Evolutionary conservation across 2,113 vertebrate genomes (phyloP).

Genomic region (Paramormyrops kingsleyae): DNA sequence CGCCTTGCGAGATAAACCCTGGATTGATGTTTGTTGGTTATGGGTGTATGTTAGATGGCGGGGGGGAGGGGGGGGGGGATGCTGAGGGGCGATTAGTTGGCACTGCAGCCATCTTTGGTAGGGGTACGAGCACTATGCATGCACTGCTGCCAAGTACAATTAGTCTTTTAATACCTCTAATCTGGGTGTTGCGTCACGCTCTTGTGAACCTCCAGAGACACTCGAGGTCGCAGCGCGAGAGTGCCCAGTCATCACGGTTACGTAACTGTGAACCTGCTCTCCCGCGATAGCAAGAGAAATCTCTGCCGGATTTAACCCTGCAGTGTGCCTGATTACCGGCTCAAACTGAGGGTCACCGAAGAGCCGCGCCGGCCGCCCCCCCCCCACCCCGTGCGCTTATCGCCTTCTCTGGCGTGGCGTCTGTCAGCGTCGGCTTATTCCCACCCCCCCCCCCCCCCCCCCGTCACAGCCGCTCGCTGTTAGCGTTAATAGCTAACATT

Average conservation of each 20-base stretch:
- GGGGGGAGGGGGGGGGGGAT: neutral
- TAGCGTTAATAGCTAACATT: neutral
- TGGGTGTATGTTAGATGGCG: slow-evolving; percentile 21
- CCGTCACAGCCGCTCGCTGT: neutral
- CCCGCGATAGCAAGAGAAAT: slow-evolving; percentile 51
- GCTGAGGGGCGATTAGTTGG: neutral
- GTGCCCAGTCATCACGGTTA: slow-evolving; percentile 40
- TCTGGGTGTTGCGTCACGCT: slow-evolving; percentile 15
- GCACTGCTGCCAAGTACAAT: slow-evolving; percentile 28
- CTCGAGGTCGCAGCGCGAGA: slow-evolving; percentile 26
- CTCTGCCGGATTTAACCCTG: slow-evolving; percentile 45
- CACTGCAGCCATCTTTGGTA: neutral
- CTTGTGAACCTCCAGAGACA: slow-evolving; percentile 34
- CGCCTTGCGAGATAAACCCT: neutral
- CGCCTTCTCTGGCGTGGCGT: neutral
- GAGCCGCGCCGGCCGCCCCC: slow-evolving; percentile 36
- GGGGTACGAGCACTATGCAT: neutral
- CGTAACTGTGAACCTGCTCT: slow-evolving; percentile 50
- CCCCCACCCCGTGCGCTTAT: slow-evolving; percentile 20
- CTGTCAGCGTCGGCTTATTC: neutral
- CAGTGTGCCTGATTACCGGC: slow-evolving; percentile 43
- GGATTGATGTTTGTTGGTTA: neutral
- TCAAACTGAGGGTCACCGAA: slow-evolving; percentile 34
- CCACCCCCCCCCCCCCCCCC: too few relatives aligned
- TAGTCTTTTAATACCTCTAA: slow-evolving; percentile 43